Base-by-base conservation (phyloP, 1,140 invertebrate genomes). In the Drosophila neocordata region DNA sequence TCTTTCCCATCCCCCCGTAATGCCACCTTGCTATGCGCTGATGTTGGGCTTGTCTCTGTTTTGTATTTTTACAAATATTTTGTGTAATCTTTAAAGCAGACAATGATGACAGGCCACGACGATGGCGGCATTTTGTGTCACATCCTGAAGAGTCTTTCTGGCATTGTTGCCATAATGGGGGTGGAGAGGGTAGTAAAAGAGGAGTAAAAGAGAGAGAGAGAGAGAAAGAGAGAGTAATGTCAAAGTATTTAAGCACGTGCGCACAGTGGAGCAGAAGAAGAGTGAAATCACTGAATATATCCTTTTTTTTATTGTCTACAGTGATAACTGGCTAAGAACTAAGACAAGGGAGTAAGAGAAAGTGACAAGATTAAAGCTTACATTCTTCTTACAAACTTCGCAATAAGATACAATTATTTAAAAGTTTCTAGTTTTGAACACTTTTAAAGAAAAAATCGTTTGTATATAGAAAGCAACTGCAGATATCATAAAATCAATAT, bases 11-110 rank as follows among this genome's bases (percentile, higher is more conserved):
- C 34, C 22, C 15, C 8, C 31, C 18, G 52, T 18, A 15, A 51
- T 11, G 6, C 18, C 7, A 13, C 59, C 11, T 63, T 20, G 15
- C 18, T 20, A 31, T 31, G 31, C 41, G 31, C 41, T 44, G 55
- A 11, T 55, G 37, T 48, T 48, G 41, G 31, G 65, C 80, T 69
- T 83, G 78, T 79, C 31, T 87, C 80, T 88, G 88, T 79, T 90
- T 90, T 84, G 74, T 90, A 85, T 90, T 90, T 82, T 87, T 80
- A 90, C 79, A 89, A 90, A 90, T 90, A 90, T 89, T 90, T 82
- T 83, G 75, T 89, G 81, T 90, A 90, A 90, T 89, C 84, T 89
- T 90, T 89, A 85, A 89, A 87, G 76, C 78, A 87, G 89, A 89
- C 84, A 87, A 89, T 80, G 85, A 89, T 89, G 89, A 90, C 75